A percentile compares a stretch with the other conserved stretches of the same genome.
These are phyloP conservation scores for Antigone vipio DNA, from an alignment of 2,113 vertebrate species.

Conservation along the genomic window DNA sequence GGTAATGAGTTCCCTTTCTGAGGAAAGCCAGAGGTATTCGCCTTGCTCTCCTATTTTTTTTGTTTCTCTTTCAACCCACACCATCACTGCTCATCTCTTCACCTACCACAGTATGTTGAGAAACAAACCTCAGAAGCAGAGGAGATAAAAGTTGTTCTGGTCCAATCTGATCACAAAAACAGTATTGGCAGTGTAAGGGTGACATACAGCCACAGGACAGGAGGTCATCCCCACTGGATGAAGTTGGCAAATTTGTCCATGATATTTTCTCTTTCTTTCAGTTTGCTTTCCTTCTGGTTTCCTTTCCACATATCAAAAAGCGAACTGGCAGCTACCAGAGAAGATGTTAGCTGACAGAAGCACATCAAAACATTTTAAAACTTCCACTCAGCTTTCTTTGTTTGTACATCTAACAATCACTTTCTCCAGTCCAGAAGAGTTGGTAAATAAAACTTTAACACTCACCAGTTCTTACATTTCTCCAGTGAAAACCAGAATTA, in stretches of 20 bases:
- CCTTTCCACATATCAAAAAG: not conserved
- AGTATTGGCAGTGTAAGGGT: not conserved
- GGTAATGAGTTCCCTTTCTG: not conserved
- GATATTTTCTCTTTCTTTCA: not conserved
- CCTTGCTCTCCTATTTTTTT: not conserved
- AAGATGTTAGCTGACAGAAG: not conserved
- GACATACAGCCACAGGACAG: not conserved
- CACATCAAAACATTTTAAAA: not conserved
- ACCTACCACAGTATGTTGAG: not conserved
- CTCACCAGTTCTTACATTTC: not conserved
- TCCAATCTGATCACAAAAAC: not conserved
- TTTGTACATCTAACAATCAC: not conserved
- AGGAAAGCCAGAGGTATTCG: not conserved
- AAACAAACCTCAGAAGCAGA: not conserved
- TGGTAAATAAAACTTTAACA: not conserved
- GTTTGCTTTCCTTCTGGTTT: not conserved
- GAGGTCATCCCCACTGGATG: not conserved
- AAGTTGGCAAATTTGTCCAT: not conserved
- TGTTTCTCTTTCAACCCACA: not conserved
- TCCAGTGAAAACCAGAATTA: not conserved
- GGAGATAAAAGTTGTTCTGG: not conserved
- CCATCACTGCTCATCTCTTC: not conserved
- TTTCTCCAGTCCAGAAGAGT: not conserved
- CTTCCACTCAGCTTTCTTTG: not conserved
- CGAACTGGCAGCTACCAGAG: not conserved